Evolutionary conservation across 2,113 vertebrate species (phyloP), one percentile per base, ranked within the genome.

Genomic region (Phocoena sinus): DNA sequence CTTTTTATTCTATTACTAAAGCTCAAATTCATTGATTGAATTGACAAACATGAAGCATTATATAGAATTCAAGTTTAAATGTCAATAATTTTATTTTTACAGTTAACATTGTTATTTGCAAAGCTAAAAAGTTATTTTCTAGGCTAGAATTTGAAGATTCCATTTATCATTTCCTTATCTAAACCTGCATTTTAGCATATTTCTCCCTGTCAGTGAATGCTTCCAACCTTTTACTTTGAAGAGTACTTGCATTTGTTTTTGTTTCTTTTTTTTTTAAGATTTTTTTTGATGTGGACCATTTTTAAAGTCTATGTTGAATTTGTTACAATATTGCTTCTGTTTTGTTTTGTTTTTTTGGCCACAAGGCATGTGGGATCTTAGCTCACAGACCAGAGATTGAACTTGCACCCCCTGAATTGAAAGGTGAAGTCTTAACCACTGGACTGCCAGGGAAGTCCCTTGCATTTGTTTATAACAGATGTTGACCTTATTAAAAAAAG

Each of bases 401-500:
- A 17, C 53, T 53, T 53, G 53, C 53, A 53, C 15, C 53, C 15
- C 15, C 53, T 53, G 53, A 18, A 53, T 53, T 53, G 53, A 53
- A 53, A 53, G 53, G 5, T 1, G 0, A 53, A 53, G 53, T 53
- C 15, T 53, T 53, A 53, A 53, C 53, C 5, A 53, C 53, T 53
- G 53, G 53, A 17, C 53, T 53, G 53, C 5, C 53, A 53, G 53
- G 15, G 53, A 53, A 6, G 53, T 18, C 15, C 53, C 53, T 53
- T 96, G 89, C 28, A 80, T 98, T 98, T 98, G 73, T 80, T 98
- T 98, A 97, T 98, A 96, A 97, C 94, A 97, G 84, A 95, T 53
- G 62, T 96, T 98, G 97, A 90, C 95, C 94, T 97, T 93, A 97
- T 97, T 98, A 97, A 73, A 98, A 97, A 97, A 98, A 96, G 7